Percentiles rank a stretch among this genome's conserved stretches.
These are phyloP conservation scores for Coturnix japonica DNA, from an alignment of 2,113 vertebrate genomes.

Conservation along the genomic window DNA sequence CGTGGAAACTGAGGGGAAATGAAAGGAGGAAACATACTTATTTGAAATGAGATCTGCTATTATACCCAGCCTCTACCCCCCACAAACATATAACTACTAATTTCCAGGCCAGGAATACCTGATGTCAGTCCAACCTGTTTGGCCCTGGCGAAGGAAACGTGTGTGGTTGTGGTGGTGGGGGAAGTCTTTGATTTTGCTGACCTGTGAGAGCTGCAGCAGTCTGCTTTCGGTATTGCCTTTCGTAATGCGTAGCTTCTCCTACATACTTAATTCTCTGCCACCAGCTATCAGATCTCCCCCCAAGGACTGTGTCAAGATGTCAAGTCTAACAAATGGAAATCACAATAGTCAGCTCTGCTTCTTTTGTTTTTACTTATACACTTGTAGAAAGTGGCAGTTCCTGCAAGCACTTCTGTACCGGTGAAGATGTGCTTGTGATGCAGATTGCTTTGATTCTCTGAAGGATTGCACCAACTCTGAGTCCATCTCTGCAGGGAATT, in stretches of 20 bases:
- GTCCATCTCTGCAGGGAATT: neutral
- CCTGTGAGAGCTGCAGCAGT: neutral
- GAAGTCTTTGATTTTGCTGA: conserved; percentile 12
- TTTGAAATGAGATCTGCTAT: conserved; percentile 47
- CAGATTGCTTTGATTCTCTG: conserved; percentile 44
- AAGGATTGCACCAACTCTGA: conserved; percentile 27
- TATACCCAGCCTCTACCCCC: neutral
- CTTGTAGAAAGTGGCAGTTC: neutral
- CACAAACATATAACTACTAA: neutral
- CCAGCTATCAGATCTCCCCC: conserved; percentile 9
- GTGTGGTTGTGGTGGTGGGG: neutral
- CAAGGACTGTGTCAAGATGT: neutral
- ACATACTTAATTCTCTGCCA: neutral
- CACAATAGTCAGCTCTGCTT: neutral
- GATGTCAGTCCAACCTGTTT: neutral
- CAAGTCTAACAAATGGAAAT: conserved; percentile 14
- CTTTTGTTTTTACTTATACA: conserved; percentile 27
- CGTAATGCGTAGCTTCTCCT: neutral
- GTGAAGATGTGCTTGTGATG: conserved; percentile 23
- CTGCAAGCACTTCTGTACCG: neutral
- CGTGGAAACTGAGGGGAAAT: conserved; percentile 30
- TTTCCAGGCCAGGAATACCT: conserved; percentile 31
- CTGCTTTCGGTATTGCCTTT: neutral
- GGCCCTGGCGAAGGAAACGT: neutral
- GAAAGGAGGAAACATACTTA: conserved; percentile 47